Evolutionary conservation across 2,113 vertebrate species (phyloP).

Genomic region (Leucopternis melanops): DNA sequence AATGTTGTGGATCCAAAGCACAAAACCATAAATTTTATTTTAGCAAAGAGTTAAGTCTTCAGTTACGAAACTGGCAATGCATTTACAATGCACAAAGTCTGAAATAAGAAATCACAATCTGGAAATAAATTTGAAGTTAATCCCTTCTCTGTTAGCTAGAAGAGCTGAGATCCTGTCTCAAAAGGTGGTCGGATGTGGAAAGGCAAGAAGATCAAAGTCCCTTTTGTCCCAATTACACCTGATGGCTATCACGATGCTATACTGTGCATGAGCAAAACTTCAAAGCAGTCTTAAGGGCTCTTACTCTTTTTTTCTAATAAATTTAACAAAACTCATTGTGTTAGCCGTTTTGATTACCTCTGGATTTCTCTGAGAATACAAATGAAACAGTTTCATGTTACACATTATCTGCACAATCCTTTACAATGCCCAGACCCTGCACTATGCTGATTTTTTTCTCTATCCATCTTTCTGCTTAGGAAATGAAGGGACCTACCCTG

Average conservation of each 20-base stretch:
- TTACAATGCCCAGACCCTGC: neutral
- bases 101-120: neutral
- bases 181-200: neutral
- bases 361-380: conserved; percentile 9
- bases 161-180: neutral
- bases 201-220: conserved; percentile 27
- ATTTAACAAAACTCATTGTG: conserved; percentile 13
- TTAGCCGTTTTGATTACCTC: neutral
- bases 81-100: neutral
- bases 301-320: neutral
- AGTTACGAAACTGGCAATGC: neutral
- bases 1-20: neutral
- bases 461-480: neutral
- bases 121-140: conserved; percentile 18
- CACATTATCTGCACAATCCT: neutral
- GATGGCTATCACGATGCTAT: neutral
- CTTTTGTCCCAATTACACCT: conserved; percentile 9
- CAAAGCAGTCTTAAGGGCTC: conserved; percentile 21
- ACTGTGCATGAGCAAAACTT: neutral
- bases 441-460: neutral
- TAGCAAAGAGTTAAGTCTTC: neutral
- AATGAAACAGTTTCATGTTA: neutral
- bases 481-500: neutral
- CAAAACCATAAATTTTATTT: neutral
- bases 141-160: neutral